These are phyloP conservation scores for Brachyhypopomus gauderio DNA, from an alignment of 2,113 vertebrate genomes.

Conservation along the genomic window DNA sequence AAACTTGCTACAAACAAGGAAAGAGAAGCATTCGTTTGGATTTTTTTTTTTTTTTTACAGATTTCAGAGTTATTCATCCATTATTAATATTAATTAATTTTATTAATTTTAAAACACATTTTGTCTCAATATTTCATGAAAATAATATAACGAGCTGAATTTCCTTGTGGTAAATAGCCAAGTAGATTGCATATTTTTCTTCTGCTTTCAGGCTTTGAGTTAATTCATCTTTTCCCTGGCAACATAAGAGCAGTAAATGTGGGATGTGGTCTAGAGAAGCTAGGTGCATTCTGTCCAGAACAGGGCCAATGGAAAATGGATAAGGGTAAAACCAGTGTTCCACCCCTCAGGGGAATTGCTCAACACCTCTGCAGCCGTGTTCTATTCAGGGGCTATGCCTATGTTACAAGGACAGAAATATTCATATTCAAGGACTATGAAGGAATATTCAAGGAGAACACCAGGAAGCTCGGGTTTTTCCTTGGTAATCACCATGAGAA, in stretches of 20 bases:
- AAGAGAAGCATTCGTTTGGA: background rate
- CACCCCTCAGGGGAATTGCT: conserved; percentile 44
- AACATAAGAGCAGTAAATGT: conserved; percentile 28
- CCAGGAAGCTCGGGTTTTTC: conserved; percentile 29
- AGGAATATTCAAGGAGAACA: conserved; percentile 8
- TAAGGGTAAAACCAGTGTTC: conserved; percentile 36
- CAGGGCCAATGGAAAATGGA: conserved; percentile 49
- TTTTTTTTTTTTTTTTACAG: background rate
- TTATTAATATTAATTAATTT: background rate
- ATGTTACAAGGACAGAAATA: conserved; percentile 43
- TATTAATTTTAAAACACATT: background rate
- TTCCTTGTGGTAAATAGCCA: conserved; percentile 24
- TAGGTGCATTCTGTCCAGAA: conserved; percentile 24
- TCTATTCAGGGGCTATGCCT: conserved; percentile 49
- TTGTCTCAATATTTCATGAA: conserved; percentile 1
- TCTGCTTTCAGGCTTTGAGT: conserved; percentile 11
- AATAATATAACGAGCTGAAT: conserved; percentile 16
- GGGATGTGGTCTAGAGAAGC: conserved; percentile 29
- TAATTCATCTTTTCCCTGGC: conserved; percentile 37
- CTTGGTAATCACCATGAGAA: conserved; percentile 32
- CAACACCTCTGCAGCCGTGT: conserved; percentile 42
- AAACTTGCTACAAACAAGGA: no score
- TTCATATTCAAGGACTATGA: conserved; percentile 45
- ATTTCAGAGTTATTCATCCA: background rate
- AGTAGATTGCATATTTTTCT: background rate